Evolutionary conservation across 2,888 invertebrate species (phyloP).

Genomic region (Parochlus steinenii): DNA sequence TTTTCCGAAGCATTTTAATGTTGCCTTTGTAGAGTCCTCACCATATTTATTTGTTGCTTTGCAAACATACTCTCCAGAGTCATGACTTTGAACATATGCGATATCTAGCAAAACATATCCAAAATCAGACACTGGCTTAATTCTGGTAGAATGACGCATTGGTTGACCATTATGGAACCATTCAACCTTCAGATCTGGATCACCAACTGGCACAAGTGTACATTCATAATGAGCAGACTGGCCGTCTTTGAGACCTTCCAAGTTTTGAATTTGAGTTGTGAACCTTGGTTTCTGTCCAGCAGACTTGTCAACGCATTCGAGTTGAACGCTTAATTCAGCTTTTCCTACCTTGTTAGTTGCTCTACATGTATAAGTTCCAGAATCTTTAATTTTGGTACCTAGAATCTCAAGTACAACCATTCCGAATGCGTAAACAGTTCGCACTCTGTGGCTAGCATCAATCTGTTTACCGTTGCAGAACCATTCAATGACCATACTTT

Average conservation of each 20-base stretch:
- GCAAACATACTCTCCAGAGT: conserved; percentile 86
- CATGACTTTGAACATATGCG: conserved; percentile 83
- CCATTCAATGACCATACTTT: conserved; percentile 90
- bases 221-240: conserved; percentile 93
- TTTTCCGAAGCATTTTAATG: conserved; percentile 64
- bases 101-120: conserved; percentile 91
- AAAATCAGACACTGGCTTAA: conserved; percentile 88
- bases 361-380: conserved; percentile 73
- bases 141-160: conserved; percentile 72
- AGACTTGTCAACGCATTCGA: conserved; percentile 69
- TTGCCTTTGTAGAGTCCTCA: conserved; percentile 75
- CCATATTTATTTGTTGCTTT: conserved; percentile 83
- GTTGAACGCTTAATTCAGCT: conserved; percentile 67
- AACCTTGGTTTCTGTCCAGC: conserved; percentile 78
- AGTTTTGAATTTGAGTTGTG: conserved; percentile 70
- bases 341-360: conserved; percentile 80
- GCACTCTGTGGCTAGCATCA: conserved; percentile 75
- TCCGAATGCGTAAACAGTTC: conserved; percentile 93
- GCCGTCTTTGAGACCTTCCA: conserved; percentile 76
- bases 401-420: conserved; percentile 93
- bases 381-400: conserved; percentile 84
- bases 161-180: conserved; percentile 94
- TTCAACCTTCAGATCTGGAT: conserved; percentile 85
- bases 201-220: conserved; percentile 82
- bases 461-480: conserved; percentile 83